A percentile compares a stretch with the other conserved stretches of the same genome.
Evolutionary conservation across 2,113 vertebrate genomes (phyloP).

Genomic region (Pimephales promelas): DNA sequence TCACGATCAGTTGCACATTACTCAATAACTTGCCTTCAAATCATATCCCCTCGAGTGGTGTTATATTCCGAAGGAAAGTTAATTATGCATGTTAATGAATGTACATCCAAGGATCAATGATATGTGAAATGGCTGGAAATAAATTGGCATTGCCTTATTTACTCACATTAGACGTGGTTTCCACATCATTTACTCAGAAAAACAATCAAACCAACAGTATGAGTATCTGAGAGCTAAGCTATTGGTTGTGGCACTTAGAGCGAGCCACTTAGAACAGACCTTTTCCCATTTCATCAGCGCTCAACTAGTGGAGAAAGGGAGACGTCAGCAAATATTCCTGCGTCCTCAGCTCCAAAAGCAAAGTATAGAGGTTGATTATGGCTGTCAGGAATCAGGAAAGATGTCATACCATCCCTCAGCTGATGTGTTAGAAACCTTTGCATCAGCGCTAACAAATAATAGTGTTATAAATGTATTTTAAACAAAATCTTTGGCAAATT

Average conservation of each 20-base stretch:
- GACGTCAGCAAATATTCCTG: background rate
- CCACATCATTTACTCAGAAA: slow-evolving; percentile 35
- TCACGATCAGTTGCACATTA: background rate
- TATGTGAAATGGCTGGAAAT: slow-evolving; percentile 40
- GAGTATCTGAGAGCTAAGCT: slow-evolving; percentile 19
- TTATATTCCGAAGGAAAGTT: slow-evolving; percentile 72
- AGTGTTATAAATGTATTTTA: no score
- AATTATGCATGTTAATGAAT: slow-evolving; percentile 76
- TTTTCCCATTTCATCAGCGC: background rate
- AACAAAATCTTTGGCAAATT: no score
- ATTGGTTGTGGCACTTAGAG: slow-evolving; percentile 11
- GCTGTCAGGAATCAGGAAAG: background rate
- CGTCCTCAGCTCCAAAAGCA: background rate
- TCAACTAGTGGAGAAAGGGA: background rate
- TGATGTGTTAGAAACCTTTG: background rate
- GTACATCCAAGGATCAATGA: slow-evolving; percentile 67
- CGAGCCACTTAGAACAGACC: background rate
- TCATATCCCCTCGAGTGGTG: slow-evolving; percentile 8
- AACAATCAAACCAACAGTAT: background rate
- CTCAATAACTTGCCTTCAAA: slow-evolving; percentile 2
- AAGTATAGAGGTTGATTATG: background rate
- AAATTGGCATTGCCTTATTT: slow-evolving; percentile 40
- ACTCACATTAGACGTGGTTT: slow-evolving; percentile 40
- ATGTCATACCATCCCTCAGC: background rate
- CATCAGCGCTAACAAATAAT: no score